Evolutionary conservation across 2,888 invertebrate species (phyloP).

Genomic region (Rhingia campestris): DNA sequence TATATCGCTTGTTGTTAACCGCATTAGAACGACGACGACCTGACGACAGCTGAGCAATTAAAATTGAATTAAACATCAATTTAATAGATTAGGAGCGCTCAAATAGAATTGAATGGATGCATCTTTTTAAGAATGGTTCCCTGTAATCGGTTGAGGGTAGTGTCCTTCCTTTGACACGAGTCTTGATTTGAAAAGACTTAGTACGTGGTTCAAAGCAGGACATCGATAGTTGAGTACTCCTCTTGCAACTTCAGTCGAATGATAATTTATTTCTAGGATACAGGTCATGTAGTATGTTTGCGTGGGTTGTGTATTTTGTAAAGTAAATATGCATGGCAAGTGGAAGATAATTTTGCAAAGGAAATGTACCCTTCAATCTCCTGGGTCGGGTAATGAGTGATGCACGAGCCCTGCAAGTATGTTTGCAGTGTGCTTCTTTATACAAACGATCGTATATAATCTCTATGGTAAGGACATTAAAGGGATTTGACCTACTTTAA

Average conservation of each 20-base stretch:
- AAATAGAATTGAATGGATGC: constrained; percentile 31
- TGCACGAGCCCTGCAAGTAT: neutral
- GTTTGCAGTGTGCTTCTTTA: neutral
- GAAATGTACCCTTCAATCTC: neutral
- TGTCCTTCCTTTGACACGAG: neutral
- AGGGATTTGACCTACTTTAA: neutral
- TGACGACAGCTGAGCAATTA: constrained; percentile 22
- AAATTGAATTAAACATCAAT: constrained; percentile 58
- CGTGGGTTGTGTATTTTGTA: neutral
- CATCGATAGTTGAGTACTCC: neutral
- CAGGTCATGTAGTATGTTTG: too few relatives aligned
- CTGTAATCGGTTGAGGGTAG: neutral
- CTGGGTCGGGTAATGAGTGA: neutral
- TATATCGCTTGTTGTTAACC: neutral
- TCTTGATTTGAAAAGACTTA: neutral
- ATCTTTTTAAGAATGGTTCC: neutral
- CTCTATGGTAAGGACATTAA: neutral
- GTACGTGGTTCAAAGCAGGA: neutral
- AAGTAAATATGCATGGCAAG: neutral
- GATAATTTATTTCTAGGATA: neutral
- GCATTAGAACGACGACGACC: constrained; percentile 1
- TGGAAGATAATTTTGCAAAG: neutral
- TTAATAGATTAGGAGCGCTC: constrained; percentile 27
- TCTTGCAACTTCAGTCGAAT: too few relatives aligned
- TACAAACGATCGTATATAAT: neutral